phyloP scores from a whole-genome alignment of 2,888 invertebrate species.

The Acanthosepion esculentum region DNA sequence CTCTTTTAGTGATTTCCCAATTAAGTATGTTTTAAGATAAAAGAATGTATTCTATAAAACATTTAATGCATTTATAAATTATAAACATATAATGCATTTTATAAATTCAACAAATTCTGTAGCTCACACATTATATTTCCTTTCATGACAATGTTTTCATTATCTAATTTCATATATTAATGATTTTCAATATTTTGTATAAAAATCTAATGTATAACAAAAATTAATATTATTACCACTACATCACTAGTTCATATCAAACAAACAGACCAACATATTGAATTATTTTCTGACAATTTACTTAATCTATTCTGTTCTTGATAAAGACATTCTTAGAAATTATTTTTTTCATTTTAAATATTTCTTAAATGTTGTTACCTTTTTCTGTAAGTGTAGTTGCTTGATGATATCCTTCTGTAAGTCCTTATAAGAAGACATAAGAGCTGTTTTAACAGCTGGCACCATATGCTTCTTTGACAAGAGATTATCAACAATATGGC shows the following conservation, averaged over 20 bases:
- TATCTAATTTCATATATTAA: not conserved
- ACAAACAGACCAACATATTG: not conserved
- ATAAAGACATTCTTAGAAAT: too few relatives aligned
- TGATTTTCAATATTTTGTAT: not conserved
- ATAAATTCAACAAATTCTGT: not conserved
- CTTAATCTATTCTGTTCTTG: too few relatives aligned
- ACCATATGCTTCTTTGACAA: slow-evolving; percentile 54
- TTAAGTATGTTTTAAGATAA: too few relatives aligned
- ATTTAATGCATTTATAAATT: too few relatives aligned
- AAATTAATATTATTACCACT: not conserved
- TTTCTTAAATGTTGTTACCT: not conserved
- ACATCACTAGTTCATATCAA: not conserved
- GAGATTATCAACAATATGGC: slow-evolving; percentile 58
- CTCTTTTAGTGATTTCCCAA: too few relatives aligned
- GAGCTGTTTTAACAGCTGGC: slow-evolving; percentile 64
- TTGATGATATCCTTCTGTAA: slow-evolving; percentile 49
- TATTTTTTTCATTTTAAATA: not conserved
- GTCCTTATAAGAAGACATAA: slow-evolving; percentile 59
- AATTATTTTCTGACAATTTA: too few relatives aligned
- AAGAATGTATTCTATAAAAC: too few relatives aligned
- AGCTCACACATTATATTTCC: not conserved
- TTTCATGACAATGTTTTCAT: not conserved
- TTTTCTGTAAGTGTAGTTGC: slow-evolving; percentile 25
- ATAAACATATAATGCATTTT: too few relatives aligned
- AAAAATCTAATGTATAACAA: not conserved